Evolutionary conservation across 1,140 invertebrate species (phyloP), one percentile per base, ranked within the genome.

Genomic region (Drosophila neocordata): DNA sequence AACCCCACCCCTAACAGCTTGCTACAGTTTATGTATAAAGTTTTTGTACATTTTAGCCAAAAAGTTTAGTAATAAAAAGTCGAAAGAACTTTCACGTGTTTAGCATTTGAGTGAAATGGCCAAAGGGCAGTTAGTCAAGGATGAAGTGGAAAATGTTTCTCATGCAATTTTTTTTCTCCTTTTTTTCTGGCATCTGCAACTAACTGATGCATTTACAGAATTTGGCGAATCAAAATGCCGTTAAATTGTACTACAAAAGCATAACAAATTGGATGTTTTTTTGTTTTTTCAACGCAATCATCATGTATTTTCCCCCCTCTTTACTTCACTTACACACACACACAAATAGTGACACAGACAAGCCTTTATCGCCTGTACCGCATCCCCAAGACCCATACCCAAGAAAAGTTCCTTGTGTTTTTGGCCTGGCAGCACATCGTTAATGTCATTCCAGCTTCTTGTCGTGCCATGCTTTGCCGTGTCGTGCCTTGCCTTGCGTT

Each of bases 51-150:
- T 41, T 41, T 41, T 41, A 15, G 41, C 41, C 2, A 15, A 52
- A 81, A 87, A 58, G 81, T 87, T 88, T 65, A 68, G 24, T 79
- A 87, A 83, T 83, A 77, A 87, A 88, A 73, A 76, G 37, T 41
- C 35, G 37, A 48, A 72, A 51, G 38, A 76, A 74, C 27, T 68
- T 72, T 52, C 70, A 82, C 82, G 82, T 85, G 81, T 72, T 72
- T 48, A 48, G 74, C 78, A 78, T 78, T 34, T 53, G 53, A 55
- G 61, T 66, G 56, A 55, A 58, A 69, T 65, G 37, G 67, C 63
- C 83, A n/a, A 48, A 48, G 31, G 68, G 66, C 83, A 85, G 82
- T 87, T 87, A 82, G 74, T 69, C 35, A 11, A 6, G 37, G 48
- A 20, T 35, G 34, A 70, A 37, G 65, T 41, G 38, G 37, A 24